A percentile compares a stretch with the other conserved stretches of the same genome.
phyloP scores from a whole-genome alignment of 2,113 vertebrate genomes.

The Loxodonta africana region DNA sequence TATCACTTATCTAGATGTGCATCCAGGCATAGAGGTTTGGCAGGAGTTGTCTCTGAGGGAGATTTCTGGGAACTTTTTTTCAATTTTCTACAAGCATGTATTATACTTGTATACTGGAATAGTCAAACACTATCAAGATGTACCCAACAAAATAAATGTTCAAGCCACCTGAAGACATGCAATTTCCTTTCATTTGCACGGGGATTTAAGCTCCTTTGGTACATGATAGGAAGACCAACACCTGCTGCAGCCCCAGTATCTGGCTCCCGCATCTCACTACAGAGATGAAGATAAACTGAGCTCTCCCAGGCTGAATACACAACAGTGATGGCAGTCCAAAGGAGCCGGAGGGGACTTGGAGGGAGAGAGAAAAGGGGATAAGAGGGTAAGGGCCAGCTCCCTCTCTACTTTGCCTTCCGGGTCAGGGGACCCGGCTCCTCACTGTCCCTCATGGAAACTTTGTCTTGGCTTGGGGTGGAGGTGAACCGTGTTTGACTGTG shows the following conservation, averaged over 20 bases:
- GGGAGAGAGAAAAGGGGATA: background rate
- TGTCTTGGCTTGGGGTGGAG: background rate
- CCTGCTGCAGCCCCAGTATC: background rate
- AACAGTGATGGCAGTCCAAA: background rate
- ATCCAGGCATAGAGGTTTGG: background rate
- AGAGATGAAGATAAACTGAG: background rate
- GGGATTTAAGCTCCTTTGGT: background rate
- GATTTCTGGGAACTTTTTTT: background rate
- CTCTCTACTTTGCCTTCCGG: background rate
- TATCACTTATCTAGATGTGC: background rate
- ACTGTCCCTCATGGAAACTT: accelerated
- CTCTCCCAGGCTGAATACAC: background rate
- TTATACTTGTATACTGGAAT: background rate
- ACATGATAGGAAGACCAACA: background rate
- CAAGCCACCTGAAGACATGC: background rate
- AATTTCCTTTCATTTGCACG: background rate
- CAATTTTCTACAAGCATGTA: background rate
- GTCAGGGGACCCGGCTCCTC: background rate
- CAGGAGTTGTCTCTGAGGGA: background rate
- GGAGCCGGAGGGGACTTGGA: background rate
- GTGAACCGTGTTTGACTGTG: background rate
- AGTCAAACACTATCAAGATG: background rate
- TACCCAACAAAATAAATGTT: background rate
- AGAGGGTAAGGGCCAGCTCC: background rate
- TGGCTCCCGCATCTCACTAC: background rate